phyloP scores from a whole-genome alignment of 2,888 invertebrate species.

The Helicoverpa assulta region DNA sequence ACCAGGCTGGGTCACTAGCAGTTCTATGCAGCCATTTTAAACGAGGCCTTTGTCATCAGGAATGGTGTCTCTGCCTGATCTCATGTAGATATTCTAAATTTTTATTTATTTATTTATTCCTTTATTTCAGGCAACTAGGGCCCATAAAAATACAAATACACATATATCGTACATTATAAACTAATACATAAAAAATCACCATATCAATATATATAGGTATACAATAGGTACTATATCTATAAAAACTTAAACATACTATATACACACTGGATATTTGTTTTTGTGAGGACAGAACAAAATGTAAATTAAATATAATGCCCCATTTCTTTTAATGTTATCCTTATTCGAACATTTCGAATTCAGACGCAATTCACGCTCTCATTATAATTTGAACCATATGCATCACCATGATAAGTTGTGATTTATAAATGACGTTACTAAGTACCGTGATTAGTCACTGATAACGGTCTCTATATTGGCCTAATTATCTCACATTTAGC shows the following conservation, averaged over 20 bases:
- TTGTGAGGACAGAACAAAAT: background rate
- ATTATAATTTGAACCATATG: background rate
- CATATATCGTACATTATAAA: too few relatives aligned
- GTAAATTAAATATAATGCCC: background rate
- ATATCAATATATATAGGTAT: too few relatives aligned
- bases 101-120: too few relatives aligned
- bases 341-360: too few relatives aligned
- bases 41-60: background rate
- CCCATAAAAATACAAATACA: too few relatives aligned
- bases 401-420: constrained; percentile 2
- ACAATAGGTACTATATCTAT: too few relatives aligned
- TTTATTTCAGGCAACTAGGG: too few relatives aligned
- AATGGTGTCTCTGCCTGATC: background rate
- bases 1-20: background rate
- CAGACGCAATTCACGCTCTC: background rate
- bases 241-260: too few relatives aligned
- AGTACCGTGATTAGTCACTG: constrained; percentile 5
- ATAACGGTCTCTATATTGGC: constrained; percentile 7
- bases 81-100: too few relatives aligned
- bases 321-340: too few relatives aligned
- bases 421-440: constrained; percentile 8
- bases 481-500: constrained; percentile 7
- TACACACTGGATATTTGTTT: too few relatives aligned
- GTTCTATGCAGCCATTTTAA: background rate
- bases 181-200: too few relatives aligned